Conservation (phyloP, 2,113 vertebrate genomes). For the Trinectes maculatus region DNA sequence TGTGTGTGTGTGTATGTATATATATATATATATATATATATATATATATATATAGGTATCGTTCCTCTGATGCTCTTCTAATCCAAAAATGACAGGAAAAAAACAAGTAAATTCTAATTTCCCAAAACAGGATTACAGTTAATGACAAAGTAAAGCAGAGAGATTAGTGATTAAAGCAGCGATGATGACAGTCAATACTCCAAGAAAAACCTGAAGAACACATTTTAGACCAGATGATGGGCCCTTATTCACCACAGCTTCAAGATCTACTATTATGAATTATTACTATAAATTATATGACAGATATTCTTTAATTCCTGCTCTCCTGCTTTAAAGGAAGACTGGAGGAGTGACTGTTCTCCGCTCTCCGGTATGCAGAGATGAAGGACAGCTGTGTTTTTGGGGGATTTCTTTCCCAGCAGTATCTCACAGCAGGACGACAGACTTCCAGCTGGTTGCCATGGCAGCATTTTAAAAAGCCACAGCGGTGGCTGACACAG, state of each 20-base stretch:
- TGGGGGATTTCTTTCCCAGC: constrained; percentile 6
- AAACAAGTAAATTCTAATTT: no score
- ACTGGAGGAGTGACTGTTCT: background rate
- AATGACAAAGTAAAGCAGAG: no score
- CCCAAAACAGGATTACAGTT: no score
- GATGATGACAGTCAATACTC: background rate
- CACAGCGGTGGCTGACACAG: constrained; percentile 1
- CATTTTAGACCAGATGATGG: no score
- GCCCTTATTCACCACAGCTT: no score
- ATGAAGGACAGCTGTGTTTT: background rate
- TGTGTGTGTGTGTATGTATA: constrained; percentile 12
- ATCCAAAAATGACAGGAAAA: no score
- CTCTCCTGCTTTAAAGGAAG: no score
- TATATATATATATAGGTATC: no score
- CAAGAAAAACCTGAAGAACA: no score
- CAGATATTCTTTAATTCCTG: background rate
- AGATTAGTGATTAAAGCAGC: background rate
- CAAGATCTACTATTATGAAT: no score
- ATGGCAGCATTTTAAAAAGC: constrained; percentile 26
- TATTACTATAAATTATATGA: background rate
- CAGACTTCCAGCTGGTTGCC: constrained; percentile 32
- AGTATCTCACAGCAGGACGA: constrained; percentile 16
- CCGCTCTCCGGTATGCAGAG: background rate
- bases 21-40: no score
- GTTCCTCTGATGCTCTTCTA: no score